Percentiles rank a stretch among this genome's conserved stretches.
Conservation (phyloP, 2,797 vertebrate species). For the Tragelaphus eurycerus region DNA sequence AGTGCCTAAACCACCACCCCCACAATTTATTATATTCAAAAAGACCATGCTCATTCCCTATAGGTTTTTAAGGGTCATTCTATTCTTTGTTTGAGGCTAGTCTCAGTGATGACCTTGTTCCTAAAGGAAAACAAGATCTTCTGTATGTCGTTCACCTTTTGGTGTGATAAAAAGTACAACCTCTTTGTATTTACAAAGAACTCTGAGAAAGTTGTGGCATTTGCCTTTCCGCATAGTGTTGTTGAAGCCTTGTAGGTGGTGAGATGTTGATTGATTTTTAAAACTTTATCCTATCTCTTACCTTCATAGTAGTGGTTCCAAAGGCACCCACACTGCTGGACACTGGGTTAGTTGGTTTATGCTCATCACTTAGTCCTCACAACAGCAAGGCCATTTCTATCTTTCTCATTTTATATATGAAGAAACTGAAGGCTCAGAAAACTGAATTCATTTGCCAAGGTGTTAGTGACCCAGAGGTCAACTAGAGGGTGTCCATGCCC, state of each 20-base stretch:
- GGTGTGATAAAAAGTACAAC: not conserved
- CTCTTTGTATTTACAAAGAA: not conserved
- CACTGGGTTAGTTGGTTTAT: not conserved
- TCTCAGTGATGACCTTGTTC: not conserved
- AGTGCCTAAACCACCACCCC: not conserved
- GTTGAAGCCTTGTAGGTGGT: not conserved
- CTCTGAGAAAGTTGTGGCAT: not conserved
- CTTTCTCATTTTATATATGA: not conserved
- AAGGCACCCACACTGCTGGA: not conserved
- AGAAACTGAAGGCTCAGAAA: not conserved
- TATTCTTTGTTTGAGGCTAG: not conserved
- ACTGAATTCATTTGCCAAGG: not conserved
- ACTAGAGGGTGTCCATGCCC: not conserved
- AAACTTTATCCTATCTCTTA: not conserved
- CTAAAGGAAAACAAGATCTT: not conserved
- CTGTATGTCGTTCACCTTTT: not conserved
- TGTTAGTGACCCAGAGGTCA: not conserved
- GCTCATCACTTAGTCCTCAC: not conserved
- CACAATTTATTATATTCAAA: not conserved
- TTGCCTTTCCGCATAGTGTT: not conserved
- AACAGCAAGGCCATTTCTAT: not conserved
- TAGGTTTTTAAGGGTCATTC: not conserved
- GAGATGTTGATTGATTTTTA: not conserved
- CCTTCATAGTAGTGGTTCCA: not conserved
- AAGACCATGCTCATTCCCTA: not conserved